Evolutionary conservation across 2,113 vertebrate genomes (phyloP).

Genomic region (Noturus placidus): DNA sequence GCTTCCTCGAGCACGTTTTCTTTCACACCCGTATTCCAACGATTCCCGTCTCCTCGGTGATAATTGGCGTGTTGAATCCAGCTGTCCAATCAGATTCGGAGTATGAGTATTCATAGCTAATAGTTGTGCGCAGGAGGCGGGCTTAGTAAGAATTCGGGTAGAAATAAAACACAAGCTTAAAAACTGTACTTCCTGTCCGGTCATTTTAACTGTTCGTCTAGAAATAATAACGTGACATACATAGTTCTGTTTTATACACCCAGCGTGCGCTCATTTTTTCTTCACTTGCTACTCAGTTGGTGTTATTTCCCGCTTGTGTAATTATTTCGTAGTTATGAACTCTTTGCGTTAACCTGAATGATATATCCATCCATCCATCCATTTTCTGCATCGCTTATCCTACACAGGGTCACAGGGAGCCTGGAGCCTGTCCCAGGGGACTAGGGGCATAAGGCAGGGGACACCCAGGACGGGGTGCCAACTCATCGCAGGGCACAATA

Average conservation of each 20-base stretch:
- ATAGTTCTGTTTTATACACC: neutral
- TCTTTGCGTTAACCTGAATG: too few relatives aligned
- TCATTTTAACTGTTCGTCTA: conserved; percentile 7
- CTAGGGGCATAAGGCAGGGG: too few relatives aligned
- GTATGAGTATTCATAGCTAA: neutral
- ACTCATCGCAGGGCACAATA: too few relatives aligned
- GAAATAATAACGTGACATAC: conserved; percentile 22
- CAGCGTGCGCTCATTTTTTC: neutral
- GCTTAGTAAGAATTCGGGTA: neutral
- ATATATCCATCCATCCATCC: too few relatives aligned
- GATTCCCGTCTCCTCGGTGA: neutral
- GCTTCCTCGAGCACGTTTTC: conserved; percentile 9
- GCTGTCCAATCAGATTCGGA: neutral
- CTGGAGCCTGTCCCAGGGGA: too few relatives aligned
- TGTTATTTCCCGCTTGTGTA: neutral
- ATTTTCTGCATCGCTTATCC: too few relatives aligned
- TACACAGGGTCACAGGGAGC: too few relatives aligned
- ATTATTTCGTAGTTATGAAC: too few relatives aligned
- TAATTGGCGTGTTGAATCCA: neutral
- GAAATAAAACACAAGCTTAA: neutral
- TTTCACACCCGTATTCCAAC: neutral
- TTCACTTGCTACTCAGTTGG: neutral
- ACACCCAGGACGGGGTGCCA: too few relatives aligned
- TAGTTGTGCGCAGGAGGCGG: neutral
- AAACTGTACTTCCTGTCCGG: conserved; percentile 47